Percentiles rank a stretch among this genome's conserved stretches.
These are phyloP conservation scores for Sarcophaga carnaria DNA, from an alignment of 2,888 invertebrate species.

Conservation along the genomic window DNA sequence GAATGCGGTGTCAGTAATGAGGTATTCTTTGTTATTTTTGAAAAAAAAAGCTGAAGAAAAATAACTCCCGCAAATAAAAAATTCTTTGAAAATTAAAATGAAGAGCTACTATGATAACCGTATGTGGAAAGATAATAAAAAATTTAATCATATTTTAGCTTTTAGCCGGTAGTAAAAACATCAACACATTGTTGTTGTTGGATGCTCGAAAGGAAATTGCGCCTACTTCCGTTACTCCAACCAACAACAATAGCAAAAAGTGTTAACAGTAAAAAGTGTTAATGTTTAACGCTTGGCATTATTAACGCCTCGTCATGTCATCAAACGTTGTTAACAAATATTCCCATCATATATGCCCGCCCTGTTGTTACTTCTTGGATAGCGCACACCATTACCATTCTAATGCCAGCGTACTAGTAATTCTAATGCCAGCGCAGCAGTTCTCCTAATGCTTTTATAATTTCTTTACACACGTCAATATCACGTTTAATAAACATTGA, in stretches of 20 bases:
- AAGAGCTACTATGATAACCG: neutral
- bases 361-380: too few species aligned
- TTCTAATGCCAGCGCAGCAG: too few species aligned
- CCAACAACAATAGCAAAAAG: neutral
- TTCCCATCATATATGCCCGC: neutral
- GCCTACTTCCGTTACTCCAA: constrained; percentile 23
- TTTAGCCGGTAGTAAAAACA: constrained; percentile 22
- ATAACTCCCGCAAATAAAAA: neutral
- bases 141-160: constrained; percentile 27
- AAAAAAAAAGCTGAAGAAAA: neutral
- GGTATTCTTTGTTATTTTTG: constrained; percentile 35
- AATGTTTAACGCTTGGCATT: constrained; percentile 7
- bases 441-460: neutral
- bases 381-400: too few species aligned
- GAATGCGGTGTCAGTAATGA: constrained; percentile 61
- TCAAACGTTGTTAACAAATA: neutral
- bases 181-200: neutral
- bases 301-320: neutral
- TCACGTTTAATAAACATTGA: constrained; percentile 11
- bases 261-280: constrained; percentile 23
- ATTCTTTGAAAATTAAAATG: neutral
- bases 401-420: too few species aligned
- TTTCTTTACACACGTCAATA: constrained; percentile 7
- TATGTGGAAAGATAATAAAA: neutral
- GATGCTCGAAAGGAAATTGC: constrained; percentile 19